Conservation (phyloP, 2,113 vertebrate genomes). For the Gavia stellata region DNA sequence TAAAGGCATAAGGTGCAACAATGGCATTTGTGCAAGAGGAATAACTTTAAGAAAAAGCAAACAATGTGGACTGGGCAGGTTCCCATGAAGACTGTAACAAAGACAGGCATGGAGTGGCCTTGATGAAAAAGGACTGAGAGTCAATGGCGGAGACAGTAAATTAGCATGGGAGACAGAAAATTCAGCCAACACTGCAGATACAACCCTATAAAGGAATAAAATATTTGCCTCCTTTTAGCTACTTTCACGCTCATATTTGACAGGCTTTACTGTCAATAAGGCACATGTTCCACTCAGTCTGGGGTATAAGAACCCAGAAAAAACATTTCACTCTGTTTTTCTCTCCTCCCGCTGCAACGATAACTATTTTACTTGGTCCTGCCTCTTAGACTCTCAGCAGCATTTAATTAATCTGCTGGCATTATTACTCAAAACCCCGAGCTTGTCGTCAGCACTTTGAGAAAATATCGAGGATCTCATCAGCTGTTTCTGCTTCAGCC, state of each 20-base stretch:
- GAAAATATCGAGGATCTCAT: not conserved
- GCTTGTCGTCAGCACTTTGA: not conserved
- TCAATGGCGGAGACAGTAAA: not conserved
- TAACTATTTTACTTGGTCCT: not conserved
- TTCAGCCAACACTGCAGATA: not conserved
- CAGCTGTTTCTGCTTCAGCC: not conserved
- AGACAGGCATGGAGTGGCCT: not conserved
- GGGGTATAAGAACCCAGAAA: not conserved
- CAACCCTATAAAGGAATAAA: not conserved
- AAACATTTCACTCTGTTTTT: not conserved
- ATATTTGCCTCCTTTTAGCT: not conserved
- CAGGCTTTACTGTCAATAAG: not conserved
- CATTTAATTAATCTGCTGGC: not conserved
- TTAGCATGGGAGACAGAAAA: not conserved
- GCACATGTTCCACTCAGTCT: not conserved
- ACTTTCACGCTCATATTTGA: not conserved
- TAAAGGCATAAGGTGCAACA: not conserved
- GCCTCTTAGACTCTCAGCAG: not conserved
- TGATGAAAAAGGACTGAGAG: accelerated
- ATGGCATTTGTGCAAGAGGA: not conserved
- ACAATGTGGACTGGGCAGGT: not conserved
- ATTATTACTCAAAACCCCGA: not conserved
- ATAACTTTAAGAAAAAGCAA: not conserved
- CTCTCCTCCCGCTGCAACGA: not conserved
- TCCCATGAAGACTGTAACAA: not conserved